These are phyloP conservation scores for Uria lomvia DNA, from an alignment of 2,113 vertebrate genomes.

Conservation along the genomic window DNA sequence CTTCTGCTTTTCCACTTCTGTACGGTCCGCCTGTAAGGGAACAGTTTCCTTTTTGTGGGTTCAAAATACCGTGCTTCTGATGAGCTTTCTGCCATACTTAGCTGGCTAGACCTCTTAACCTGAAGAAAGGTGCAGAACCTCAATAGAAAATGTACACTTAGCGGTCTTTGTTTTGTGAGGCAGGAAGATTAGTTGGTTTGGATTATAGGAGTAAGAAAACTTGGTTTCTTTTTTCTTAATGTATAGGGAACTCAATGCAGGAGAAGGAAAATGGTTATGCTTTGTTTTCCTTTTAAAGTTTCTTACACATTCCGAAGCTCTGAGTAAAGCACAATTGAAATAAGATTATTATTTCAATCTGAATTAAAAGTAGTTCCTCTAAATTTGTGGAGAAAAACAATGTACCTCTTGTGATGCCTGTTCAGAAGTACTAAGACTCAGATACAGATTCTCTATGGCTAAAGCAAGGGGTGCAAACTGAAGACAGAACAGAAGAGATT, in stretches of 20 bases:
- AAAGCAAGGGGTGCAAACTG: background rate
- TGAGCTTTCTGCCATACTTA: background rate
- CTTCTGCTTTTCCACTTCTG: background rate
- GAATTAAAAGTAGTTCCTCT: background rate
- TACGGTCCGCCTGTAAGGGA: background rate
- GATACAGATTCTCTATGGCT: background rate
- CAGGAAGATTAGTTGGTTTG: background rate
- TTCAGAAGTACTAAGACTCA: background rate
- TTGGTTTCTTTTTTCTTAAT: background rate
- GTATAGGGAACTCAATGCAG: background rate
- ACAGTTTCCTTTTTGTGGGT: background rate
- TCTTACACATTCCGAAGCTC: background rate
- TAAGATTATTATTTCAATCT: background rate
- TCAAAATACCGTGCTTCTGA: background rate
- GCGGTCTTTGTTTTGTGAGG: background rate
- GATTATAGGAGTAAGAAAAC: background rate
- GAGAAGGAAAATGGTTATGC: background rate
- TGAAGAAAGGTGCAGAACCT: background rate
- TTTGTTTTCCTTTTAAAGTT: background rate
- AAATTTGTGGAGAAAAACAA: background rate
- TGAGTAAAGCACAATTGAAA: background rate
- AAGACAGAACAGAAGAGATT: background rate
- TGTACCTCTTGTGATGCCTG: background rate
- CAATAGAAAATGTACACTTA: background rate
- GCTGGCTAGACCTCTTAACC: background rate